Conservation (phyloP, 2,888 invertebrate species). For the Catonia carolina region DNA sequence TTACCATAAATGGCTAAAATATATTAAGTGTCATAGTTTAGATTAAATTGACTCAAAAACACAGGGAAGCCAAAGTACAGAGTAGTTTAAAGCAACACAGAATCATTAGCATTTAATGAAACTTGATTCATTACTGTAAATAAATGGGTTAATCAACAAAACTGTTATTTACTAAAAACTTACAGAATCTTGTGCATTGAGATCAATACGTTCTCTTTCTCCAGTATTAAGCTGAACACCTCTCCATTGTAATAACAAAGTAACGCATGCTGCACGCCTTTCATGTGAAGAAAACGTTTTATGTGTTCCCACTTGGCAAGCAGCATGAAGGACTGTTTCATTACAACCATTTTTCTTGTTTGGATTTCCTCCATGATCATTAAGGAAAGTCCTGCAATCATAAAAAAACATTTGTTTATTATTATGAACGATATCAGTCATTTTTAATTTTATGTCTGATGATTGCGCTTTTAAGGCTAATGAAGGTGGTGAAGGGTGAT, state of each 20-base stretch:
- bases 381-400: slow-evolving; percentile 53
- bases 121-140: too few species aligned
- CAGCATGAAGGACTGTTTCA: slow-evolving; percentile 56
- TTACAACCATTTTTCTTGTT: slow-evolving; percentile 58
- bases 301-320: slow-evolving; percentile 47
- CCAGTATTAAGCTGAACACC: slow-evolving; percentile 49
- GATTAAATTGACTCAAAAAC: too few species aligned
- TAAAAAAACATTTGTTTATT: not conserved
- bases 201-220: slow-evolving; percentile 51
- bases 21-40: too few species aligned
- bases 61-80: too few species aligned
- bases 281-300: slow-evolving; percentile 51
- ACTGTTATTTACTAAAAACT: too few species aligned
- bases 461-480: not conserved
- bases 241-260: slow-evolving; percentile 55
- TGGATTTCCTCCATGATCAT: slow-evolving; percentile 58
- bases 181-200: slow-evolving; percentile 55
- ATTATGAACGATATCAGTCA: not conserved
- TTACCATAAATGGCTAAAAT: too few species aligned
- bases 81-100: too few species aligned
- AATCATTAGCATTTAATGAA: too few species aligned
- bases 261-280: slow-evolving; percentile 54
- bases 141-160: too few species aligned
- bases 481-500: not conserved
- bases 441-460: not conserved